Evolutionary conservation across 2,797 vertebrate species (phyloP).

Genomic region (Hydrophis major): DNA sequence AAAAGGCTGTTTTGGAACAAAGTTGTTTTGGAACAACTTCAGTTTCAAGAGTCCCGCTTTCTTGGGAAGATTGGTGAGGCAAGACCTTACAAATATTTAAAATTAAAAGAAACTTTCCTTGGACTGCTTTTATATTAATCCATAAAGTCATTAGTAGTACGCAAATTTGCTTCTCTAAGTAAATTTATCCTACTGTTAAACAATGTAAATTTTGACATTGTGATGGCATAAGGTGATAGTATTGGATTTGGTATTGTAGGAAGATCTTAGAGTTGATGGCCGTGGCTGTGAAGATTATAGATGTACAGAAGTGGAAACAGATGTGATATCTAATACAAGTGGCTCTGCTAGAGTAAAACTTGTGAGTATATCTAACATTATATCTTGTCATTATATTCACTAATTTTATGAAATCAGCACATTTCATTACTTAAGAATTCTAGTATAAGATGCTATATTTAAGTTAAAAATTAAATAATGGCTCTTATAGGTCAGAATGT

Average conservation of each 20-base stretch:
- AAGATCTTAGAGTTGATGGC: constrained; percentile 92
- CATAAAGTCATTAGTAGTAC: neutral
- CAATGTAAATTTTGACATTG: neutral
- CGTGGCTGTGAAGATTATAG: constrained; percentile 95
- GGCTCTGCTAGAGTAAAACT: constrained; percentile 93
- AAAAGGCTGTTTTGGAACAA: too few relatives aligned
- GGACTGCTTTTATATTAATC: neutral
- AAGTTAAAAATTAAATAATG: neutral
- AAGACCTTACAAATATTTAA: neutral
- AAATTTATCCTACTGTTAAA: neutral
- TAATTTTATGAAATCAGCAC: neutral
- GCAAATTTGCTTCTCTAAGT: neutral
- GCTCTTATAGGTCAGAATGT: neutral
- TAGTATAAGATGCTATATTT: neutral
- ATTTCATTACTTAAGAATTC: neutral
- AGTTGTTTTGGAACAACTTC: too few relatives aligned
- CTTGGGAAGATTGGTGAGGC: too few relatives aligned
- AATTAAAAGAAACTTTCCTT: neutral
- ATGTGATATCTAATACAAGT: constrained; percentile 95
- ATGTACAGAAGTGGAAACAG: constrained; percentile 91
- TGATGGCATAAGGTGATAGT: neutral
- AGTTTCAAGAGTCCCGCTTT: too few relatives aligned
- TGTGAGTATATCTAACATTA: constrained; percentile 67
- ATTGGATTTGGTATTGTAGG: constrained; percentile 68
- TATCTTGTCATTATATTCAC: neutral